Evolutionary conservation across 2,888 invertebrate species (phyloP), one percentile per base, ranked within the genome.

Genomic region (Morinoia aosen): DNA sequence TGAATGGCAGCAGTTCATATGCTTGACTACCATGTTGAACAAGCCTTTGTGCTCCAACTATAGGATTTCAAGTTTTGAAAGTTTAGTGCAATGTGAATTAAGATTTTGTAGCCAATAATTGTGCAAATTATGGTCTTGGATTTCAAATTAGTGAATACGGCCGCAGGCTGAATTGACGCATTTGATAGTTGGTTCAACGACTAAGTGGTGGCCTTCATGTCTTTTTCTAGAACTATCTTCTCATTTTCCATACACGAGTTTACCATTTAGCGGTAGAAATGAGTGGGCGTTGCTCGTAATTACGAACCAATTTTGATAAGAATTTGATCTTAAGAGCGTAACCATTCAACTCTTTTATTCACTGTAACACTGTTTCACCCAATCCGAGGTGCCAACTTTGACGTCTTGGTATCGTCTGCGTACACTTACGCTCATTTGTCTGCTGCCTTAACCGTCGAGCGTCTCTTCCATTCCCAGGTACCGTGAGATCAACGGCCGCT

Each of bases 401-500:
- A 76, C 76, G 8, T 61, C 12, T 19, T 16, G 61, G 19, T 61
- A 16, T 76, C 25, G 76, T 76, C 19, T 76, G 25, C 19, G 25
- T 33, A 33, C 76, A 3, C 76, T 76, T 8, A 3, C 25, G 16
- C 76, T 33, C 25, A 14, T 8, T 76, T 33, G 33, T 76, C 0
- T 25, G 7, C 76, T 76, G 33, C 25, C 19, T n/a, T n/a, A 76
- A 33, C 25, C 25, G 1, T 7, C 76, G 16, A 16, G 25, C 25
- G 76, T 76, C 25, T 76, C 76, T 33, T 10, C 19, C 90, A 39
- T 16, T 40, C 39, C 90, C 90, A 96, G 97, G 39, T 97, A 97
- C 96, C 97, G 97, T 11, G 95, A 96, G 12, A 96, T 96, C 95
- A 97, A 97, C 76, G 97, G 97, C 16, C 96, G 96, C 90, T 97